Evolutionary conservation across 1,140 invertebrate species (phyloP).

Genomic region (Parapsyche elsis): DNA sequence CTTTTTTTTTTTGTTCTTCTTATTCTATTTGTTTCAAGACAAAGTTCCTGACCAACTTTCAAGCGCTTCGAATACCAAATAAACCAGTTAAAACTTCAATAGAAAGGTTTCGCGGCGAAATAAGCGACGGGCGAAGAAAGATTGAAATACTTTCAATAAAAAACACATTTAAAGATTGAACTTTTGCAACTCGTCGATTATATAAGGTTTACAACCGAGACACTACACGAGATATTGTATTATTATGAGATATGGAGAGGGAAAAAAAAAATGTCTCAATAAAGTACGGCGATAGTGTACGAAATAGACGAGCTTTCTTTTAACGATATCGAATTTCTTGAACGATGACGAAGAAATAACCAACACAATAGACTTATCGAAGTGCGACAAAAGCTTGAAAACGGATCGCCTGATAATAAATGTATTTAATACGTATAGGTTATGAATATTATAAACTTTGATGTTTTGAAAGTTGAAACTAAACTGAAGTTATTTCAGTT

Average conservation of each 20-base stretch:
- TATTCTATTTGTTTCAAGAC: slow-evolving; percentile 6
- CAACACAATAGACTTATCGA: slow-evolving; percentile 3
- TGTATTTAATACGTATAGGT: no score
- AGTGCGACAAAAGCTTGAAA: not conserved
- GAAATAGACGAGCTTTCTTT: no score
- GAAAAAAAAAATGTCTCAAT: no score
- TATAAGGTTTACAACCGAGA: no score
- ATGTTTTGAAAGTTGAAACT: no score
- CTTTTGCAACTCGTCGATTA: not conserved
- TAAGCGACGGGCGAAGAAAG: slow-evolving; percentile 11
- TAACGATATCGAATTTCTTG: not conserved
- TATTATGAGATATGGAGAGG: no score
- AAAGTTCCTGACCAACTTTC: slow-evolving; percentile 25
- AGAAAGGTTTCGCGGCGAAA: slow-evolving; percentile 4
- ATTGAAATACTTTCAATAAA: slow-evolving; percentile 10
- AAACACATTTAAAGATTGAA: not conserved
- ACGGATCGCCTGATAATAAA: no score
- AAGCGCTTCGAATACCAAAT: slow-evolving; percentile 30
- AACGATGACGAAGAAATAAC: not conserved
- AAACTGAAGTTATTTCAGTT: no score
- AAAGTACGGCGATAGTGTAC: no score
- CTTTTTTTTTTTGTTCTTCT: no score
- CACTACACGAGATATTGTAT: no score
- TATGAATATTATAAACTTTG: no score
- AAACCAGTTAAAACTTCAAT: slow-evolving; percentile 28